Conservation (phyloP, 1,140 invertebrate genomes). For the Whitmania pigra region DNA sequence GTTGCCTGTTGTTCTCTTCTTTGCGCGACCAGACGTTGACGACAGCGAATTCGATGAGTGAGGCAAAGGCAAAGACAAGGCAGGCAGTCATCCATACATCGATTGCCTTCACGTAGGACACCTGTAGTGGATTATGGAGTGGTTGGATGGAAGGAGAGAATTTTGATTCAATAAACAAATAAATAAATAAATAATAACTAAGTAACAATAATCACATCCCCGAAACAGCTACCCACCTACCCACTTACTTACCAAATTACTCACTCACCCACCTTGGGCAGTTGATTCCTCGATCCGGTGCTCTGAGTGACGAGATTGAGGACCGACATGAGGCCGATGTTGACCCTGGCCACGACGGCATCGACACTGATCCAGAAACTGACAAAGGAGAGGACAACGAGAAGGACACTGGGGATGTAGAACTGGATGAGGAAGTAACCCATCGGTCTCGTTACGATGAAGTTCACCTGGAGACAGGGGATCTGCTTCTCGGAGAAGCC, state of each 20-base stretch:
- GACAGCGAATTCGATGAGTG: conserved; percentile 65
- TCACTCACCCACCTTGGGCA: conserved; percentile 5
- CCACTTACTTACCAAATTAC: no score
- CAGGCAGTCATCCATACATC: conserved; percentile 76
- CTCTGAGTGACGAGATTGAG: conserved; percentile 32
- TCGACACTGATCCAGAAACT: conserved; percentile 24
- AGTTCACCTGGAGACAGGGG: conserved; percentile 53
- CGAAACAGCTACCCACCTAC: no score
- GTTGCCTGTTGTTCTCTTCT: not conserved
- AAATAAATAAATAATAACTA: conserved; percentile 48
- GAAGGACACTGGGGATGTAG: conserved; percentile 72
- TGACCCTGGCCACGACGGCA: conserved; percentile 22
- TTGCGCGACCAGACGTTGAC: conserved; percentile 40
- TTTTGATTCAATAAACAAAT: no score
- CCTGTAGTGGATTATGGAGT: not conserved
- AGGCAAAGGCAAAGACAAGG: conserved; percentile 68
- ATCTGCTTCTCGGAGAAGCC: conserved; percentile 7
- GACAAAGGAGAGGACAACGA: conserved; percentile 23
- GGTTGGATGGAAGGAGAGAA: no score
- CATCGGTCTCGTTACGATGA: conserved; percentile 57
- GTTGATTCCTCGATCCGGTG: conserved; percentile 21
- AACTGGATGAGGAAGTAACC: conserved; percentile 72
- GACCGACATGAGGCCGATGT: conserved; percentile 26
- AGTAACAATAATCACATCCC: conserved; percentile 46
- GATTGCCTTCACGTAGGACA: conserved; percentile 61